phyloP scores from a whole-genome alignment of 2,888 invertebrate genomes.

The Leptopilina drosophilae region DNA sequence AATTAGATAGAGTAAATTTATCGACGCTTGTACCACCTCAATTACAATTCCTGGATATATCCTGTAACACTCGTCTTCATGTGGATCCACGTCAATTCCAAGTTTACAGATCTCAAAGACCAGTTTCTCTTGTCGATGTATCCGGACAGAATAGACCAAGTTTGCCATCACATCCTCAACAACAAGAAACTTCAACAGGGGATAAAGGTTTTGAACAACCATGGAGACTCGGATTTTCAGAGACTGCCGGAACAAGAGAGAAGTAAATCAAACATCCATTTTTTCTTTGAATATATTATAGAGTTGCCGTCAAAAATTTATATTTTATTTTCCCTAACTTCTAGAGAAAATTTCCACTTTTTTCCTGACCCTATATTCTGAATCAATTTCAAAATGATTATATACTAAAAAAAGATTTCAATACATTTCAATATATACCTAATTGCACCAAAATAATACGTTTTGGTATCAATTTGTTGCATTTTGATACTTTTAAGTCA shows the following conservation, averaged over 20 bases:
- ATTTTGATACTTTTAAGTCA: no score
- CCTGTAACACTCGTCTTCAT: slow-evolving; percentile 88
- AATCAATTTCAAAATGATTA: no score
- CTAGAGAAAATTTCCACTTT: no score
- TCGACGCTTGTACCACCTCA: slow-evolving; percentile 87
- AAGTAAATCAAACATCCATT: slow-evolving; percentile 70
- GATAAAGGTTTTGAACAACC: slow-evolving; percentile 81
- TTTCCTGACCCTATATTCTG: no score
- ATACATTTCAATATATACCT: no score
- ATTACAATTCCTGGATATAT: slow-evolving; percentile 90
- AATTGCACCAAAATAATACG: no score
- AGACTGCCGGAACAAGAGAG: slow-evolving; percentile 86
- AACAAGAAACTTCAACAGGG: slow-evolving; percentile 72
- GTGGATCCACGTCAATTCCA: slow-evolving; percentile 91
- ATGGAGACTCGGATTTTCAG: slow-evolving; percentile 91
- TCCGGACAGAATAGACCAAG: slow-evolving; percentile 87
- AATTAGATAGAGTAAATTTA: slow-evolving; percentile 88
- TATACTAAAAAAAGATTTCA: no score
- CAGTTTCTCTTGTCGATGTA: slow-evolving; percentile 90
- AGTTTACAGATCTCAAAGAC: slow-evolving; percentile 87
- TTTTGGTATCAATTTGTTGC: no score
- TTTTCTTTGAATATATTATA: no score
- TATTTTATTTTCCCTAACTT: no score
- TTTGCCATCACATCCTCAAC: slow-evolving; percentile 79
- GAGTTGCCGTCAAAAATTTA: no score